Base-by-base conservation (phyloP, 2,888 invertebrate genomes). In the Iselma pallidipennis region DNA sequence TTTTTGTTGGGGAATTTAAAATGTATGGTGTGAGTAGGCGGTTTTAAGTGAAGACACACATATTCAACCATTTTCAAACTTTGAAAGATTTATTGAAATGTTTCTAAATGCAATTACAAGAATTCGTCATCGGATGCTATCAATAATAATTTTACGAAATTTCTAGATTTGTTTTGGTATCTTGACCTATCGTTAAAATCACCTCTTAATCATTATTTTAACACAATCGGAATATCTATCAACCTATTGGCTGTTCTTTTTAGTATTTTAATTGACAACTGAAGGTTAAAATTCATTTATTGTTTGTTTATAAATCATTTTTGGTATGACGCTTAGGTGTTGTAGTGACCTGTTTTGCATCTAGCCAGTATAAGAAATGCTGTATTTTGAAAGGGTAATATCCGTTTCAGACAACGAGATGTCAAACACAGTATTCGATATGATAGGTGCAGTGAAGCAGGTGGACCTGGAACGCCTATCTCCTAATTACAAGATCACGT, bases 401-500 rank as follows among this genome's bases (percentile, higher is more conserved):
- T 59, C 56, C 56, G 53, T 59, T 63, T 55, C 49, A 50, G 56
- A 56, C 63, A 63, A 56, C 59, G 49, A 51, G 48, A 55, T 63
- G 63, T 59, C 63, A 59, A 63, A 59, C 23, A 26, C 55, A 21
- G 52, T 53, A 52, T 63, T 59, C 59, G 63, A 63, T 63, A 56
- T 69, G 71, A 71, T 71, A 67, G 70, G 67, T 68, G 72, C 67
- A 71, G 68, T 68, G 61, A 61, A 68, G 68, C 71, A 74, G 73
- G 73, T 75, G 73, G 71, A 73, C 70, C 72, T 60, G 68, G 65
- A 68, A 74, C 75, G 76, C 76, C 77, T 71, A 70, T 70, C 71
- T 71, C 73, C 76, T 77, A 77, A 78, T 77, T 77, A 76, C 74
- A 69, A 70, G 75, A 74, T 78, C 78, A 78, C 78, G 78, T 78